phyloP scores from a whole-genome alignment of 1,140 invertebrate species.

The Nasonia giraulti region DNA sequence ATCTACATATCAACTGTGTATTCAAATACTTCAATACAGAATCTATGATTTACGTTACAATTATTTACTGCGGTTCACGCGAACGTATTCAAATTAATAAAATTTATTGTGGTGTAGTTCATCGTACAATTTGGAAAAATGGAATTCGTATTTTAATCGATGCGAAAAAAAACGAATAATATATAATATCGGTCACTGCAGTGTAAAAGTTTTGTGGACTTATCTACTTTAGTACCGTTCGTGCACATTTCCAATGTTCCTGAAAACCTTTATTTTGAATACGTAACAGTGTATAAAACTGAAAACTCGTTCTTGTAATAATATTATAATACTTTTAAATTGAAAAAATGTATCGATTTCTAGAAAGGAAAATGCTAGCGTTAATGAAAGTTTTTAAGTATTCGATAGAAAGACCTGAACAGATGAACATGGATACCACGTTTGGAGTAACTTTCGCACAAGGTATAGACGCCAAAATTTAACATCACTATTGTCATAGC shows the following conservation, averaged over 20 bases:
- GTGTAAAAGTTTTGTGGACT: too few relatives aligned
- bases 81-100: too few relatives aligned
- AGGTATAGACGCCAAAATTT: constrained; percentile 56
- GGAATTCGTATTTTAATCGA: neutral
- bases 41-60: neutral
- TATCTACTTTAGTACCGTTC: neutral
- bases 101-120: too few relatives aligned
- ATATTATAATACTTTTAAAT: neutral
- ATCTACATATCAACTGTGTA: neutral
- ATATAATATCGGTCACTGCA: too few relatives aligned
- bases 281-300: neutral
- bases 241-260: neutral
- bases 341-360: neutral
- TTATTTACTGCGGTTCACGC: too few relatives aligned
- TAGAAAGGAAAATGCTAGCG: constrained; percentile 56
- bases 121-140: neutral
- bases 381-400: constrained; percentile 60
- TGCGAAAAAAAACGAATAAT: too few relatives aligned
- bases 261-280: too few relatives aligned
- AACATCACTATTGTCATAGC: neutral
- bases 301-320: too few relatives aligned
- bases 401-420: constrained; percentile 53
- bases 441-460: constrained; percentile 64
- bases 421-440: constrained; percentile 64
- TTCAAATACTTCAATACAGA: neutral